Conservation (phyloP, 53 echinoderm and acorn worm species). For the Antedon mediterranea region DNA sequence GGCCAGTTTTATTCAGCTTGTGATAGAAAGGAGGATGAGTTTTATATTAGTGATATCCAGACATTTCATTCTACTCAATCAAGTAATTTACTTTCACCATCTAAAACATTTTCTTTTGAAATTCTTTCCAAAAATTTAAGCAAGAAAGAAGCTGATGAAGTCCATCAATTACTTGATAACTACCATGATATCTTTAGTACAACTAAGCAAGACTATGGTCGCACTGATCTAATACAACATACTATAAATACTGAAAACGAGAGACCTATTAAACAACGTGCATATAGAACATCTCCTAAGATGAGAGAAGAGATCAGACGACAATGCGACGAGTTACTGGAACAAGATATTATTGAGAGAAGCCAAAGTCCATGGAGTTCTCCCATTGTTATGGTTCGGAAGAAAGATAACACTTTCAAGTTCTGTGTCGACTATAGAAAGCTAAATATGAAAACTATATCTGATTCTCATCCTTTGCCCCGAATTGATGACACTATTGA, state of each 20-base stretch:
- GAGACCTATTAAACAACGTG: conserved; percentile 31
- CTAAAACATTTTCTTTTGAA: background rate
- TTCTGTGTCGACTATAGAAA: conserved; percentile 18
- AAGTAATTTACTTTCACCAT: background rate
- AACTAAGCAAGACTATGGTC: conserved; percentile 3
- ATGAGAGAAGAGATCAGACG: conserved; percentile 27
- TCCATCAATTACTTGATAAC: background rate
- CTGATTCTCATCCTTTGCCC: conserved; percentile 18
- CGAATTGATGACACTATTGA: conserved; percentile 16
- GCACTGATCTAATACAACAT: conserved; percentile 20
- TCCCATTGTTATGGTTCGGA: conserved; percentile 9
- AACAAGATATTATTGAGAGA: conserved; percentile 32
- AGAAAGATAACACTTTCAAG: conserved; percentile 4
- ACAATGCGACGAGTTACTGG: conserved; percentile 32
- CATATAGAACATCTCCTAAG: conserved; percentile 29
- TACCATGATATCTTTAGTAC: background rate
- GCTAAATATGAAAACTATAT: background rate
- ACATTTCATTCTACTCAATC: background rate
- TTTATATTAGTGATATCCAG: background rate
- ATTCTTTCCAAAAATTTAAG: background rate
- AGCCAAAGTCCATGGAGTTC: conserved; percentile 8
- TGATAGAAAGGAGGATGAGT: background rate
- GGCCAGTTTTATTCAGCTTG: background rate
- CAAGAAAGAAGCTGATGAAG: background rate
- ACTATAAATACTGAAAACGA: conserved; percentile 15